Percentiles rank a stretch among this genome's conserved stretches.
Conservation (phyloP, 2,113 vertebrate species). For the Dicrurus megarhynchus region DNA sequence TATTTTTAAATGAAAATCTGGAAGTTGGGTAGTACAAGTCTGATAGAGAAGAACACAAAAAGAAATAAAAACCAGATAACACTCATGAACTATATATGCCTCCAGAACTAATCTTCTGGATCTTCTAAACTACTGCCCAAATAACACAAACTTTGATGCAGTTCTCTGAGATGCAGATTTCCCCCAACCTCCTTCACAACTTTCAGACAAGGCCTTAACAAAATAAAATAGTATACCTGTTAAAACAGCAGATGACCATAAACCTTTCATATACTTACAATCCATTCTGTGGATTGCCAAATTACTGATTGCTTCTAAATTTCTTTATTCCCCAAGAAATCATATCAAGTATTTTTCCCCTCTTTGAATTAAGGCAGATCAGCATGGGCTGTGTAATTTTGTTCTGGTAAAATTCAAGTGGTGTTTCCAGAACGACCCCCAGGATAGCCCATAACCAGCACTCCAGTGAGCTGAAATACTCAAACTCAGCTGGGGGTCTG, state of each 20-base stretch:
- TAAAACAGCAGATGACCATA: not conserved
- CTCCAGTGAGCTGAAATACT: not conserved
- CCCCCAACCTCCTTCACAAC: not conserved
- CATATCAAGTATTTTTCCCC: not conserved
- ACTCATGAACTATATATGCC: not conserved
- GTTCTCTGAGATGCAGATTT: not conserved
- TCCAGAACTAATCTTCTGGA: not conserved
- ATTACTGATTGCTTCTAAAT: not conserved
- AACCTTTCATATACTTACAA: not conserved
- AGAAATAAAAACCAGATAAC: not conserved
- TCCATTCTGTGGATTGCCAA: not conserved
- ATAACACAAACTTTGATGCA: not conserved
- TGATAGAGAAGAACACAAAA: not conserved
- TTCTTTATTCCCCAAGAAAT: not conserved
- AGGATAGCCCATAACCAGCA: not conserved
- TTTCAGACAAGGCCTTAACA: not conserved
- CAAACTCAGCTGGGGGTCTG: not conserved
- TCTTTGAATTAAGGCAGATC: not conserved
- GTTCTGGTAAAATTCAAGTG: not conserved
- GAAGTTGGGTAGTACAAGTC: not conserved
- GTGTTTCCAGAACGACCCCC: not conserved
- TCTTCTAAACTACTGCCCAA: not conserved
- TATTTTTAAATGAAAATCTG: not conserved
- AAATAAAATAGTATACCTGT: not conserved
- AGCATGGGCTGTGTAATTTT: fast-evolving